A percentile compares a stretch with the other conserved stretches of the same genome.
These are phyloP conservation scores for Cydia strobilella DNA, from an alignment of 1,140 invertebrate genomes.

Conservation along the genomic window DNA sequence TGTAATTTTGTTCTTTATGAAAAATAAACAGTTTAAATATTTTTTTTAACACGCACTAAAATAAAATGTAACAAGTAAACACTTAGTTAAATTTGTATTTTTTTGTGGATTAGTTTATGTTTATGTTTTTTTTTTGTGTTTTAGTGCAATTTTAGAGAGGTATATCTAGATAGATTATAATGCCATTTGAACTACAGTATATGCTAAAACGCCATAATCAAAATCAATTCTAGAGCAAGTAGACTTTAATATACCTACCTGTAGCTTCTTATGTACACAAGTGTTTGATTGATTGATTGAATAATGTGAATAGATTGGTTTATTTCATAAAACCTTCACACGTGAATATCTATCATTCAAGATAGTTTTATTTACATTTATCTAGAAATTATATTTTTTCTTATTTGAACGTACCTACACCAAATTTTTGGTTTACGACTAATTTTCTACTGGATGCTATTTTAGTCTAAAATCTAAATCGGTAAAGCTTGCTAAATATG, in stretches of 20 bases:
- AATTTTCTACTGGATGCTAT: background rate
- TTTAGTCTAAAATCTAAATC: slow-evolving; percentile 5
- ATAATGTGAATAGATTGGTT: background rate
- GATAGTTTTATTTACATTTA: slow-evolving; percentile 9
- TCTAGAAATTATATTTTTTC: background rate
- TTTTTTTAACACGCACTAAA: no score
- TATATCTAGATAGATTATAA: background rate
- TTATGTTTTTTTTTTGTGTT: background rate
- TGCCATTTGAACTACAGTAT: background rate
- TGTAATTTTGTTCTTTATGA: no score
- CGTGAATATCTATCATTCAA: background rate
- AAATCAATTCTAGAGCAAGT: background rate
- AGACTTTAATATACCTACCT: background rate
- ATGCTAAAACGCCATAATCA: background rate
- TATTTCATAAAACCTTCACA: slow-evolving; percentile 6
- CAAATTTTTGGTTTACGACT: background rate
- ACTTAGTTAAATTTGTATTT: background rate
- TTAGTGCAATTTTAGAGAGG: background rate
- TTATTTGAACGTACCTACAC: background rate
- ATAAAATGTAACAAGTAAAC: background rate
- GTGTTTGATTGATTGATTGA: no score
- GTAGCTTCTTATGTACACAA: slow-evolving; percentile 7
- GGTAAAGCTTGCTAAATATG: background rate
- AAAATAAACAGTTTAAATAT: no score
- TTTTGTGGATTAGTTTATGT: background rate